Evolutionary conservation across 2,888 invertebrate species (phyloP), one percentile per base, ranked within the genome.

Genomic region (Drosophila pseudotalamancana): DNA sequence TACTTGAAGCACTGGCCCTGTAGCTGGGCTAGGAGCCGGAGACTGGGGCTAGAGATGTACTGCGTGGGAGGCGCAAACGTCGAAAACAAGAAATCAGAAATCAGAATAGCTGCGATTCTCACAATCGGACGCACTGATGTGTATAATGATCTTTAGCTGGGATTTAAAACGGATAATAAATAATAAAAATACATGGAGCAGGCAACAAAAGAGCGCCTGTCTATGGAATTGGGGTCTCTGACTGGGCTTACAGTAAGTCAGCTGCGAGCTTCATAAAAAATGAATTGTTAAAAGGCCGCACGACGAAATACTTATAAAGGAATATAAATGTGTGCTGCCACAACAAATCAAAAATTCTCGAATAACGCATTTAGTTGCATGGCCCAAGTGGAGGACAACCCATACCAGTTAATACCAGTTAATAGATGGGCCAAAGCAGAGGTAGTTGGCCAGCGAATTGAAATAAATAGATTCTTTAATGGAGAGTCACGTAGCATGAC

Each of bases 121-220:
- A 87, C 89, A 89, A 87, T 89, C 88, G 80, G 86, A 84, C 78
- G 78, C 88, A 89, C 78, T 88, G 88, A 88, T 88, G 88, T 84
- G 85, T 79, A 85, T 87, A 89, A 88, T 87, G 88, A 88, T 88
- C 82, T 88, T 77, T 87, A 80, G 75, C 86, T 80, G 87, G 86
- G 79, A 79, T 84, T 88, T 80, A 78, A 79, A 75, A 75, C 70
- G 80, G 78, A 88, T 89, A 88, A 89, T 89, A 89, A 89, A 89
- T 89, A 89, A 89, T 89, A 89, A 88, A 87, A 83, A 86, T 82
- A 85, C 83, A 77, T 77, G 75, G 77, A 74, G 61, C 62, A 60
- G 48, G 54, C 48, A 64, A 60, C 63, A 66, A 71, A 66, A 39
- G 66, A 50, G 39, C 45, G 32, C 48, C 40, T 50, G 57, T 57